Percentiles rank a stretch among this genome's conserved stretches.
phyloP scores from a whole-genome alignment of 2,797 vertebrate species.

The Alca torda region DNA sequence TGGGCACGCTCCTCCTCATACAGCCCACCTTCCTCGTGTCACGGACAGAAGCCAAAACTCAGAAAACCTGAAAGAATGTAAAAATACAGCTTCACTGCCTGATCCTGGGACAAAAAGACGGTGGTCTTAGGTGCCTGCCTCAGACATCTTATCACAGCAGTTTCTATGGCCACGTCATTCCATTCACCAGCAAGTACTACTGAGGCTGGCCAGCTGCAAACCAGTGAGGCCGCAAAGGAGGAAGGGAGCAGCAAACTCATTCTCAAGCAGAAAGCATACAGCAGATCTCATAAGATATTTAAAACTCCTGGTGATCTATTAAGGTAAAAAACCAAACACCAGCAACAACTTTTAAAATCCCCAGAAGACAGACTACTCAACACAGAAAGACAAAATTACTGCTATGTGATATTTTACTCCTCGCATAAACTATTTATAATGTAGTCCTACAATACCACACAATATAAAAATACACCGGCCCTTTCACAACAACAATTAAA shows the following conservation, averaged over 20 bases:
- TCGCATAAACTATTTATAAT: background rate
- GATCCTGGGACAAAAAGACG: background rate
- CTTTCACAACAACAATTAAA: slow-evolving; percentile 14
- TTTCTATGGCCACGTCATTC: background rate
- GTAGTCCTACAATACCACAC: background rate
- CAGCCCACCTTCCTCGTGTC: background rate
- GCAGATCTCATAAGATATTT: background rate
- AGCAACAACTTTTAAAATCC: background rate
- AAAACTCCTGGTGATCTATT: background rate
- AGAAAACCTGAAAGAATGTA: background rate
- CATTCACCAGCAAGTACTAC: background rate
- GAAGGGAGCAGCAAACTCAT: background rate
- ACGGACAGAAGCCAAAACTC: background rate
- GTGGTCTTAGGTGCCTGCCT: background rate
- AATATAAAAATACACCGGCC: background rate
- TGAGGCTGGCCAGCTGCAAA: background rate
- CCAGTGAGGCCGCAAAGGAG: background rate
- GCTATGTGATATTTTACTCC: background rate
- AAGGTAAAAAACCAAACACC: background rate
- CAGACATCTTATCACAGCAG: background rate
- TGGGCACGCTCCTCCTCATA: background rate
- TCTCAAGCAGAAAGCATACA: background rate
- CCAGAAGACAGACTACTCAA: background rate
- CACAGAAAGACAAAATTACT: background rate
- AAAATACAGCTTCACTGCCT: background rate